A percentile compares a stretch with the other conserved stretches of the same genome.
Conservation (phyloP, 2,113 vertebrate species). For the Laticauda laticaudata region DNA sequence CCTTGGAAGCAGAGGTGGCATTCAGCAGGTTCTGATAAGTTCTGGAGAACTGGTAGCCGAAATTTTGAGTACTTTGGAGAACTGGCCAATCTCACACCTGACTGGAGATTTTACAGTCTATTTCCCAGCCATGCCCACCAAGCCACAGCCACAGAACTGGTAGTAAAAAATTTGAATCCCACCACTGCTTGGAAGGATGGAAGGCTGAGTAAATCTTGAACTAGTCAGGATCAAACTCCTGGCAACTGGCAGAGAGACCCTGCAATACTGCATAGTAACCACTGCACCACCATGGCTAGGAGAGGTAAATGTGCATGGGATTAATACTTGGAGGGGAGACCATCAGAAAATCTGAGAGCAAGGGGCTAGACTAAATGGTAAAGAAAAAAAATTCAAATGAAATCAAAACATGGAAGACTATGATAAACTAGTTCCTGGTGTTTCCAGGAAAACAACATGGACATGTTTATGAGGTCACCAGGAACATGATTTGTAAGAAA, state of each 20-base stretch:
- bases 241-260: not conserved
- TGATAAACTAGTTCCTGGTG: not conserved
- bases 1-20: not conserved
- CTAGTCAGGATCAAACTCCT: not conserved
- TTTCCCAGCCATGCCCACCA: too few species aligned
- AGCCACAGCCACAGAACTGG: too few species aligned
- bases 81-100: too few species aligned
- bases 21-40: too few species aligned
- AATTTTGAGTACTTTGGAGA: too few species aligned
- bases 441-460: not conserved
- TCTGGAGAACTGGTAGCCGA: too few species aligned
- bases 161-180: too few species aligned
- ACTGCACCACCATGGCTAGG: not conserved
- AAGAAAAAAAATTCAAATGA: not conserved
- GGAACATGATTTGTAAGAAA: not conserved
- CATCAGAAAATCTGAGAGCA: not conserved
- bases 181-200: not conserved
- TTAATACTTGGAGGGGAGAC: not conserved
- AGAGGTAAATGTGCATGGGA: not conserved
- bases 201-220: not conserved
- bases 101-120: too few species aligned
- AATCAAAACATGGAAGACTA: not conserved
- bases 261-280: not conserved
- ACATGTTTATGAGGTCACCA: not conserved
- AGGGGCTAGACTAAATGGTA: not conserved